Base-by-base conservation (phyloP, 2,113 vertebrate species). In the Trichomycterus rosablanca region DNA sequence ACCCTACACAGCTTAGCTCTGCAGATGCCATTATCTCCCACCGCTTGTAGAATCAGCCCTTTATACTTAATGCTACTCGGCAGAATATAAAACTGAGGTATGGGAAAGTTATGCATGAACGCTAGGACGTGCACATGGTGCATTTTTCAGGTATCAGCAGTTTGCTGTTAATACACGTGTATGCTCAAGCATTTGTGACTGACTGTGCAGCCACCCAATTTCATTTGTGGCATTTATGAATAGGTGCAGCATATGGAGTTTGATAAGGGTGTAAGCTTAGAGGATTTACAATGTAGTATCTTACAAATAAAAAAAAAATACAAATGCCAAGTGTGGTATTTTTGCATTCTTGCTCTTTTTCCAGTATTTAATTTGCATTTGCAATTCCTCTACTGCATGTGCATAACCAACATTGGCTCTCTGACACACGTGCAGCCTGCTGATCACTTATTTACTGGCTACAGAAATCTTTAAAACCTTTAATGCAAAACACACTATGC, bases 211-310 rank as follows among this genome's bases (percentile, higher is more conserved):
- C 46, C 9, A 40, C n/a, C 50, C 46, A 18, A 51, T 68, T 68
- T 63, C 54, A 64, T 67, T 73, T 60, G 43, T 40, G 40, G 56
- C 56, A 66, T 73, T 68, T 68, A 73, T 65, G 57, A 56, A 45
- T 54, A 37, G 65, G 55, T 45, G 50, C 34, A n/a, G 15, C 10
- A 18, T n/a, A 37, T 3, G n/a, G 40, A 23, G 44, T 59, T 34
- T 53, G 59, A 18, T 59, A 39, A 34, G 46, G 34, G 44, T 23
- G 43, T 53, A 64, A 59, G 55, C 48, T 55, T n/a, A n/a, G n/a
- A n/a, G n/a, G n/a, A n/a, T n/a, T n/a, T n/a, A n/a, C n/a, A n/a
- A n/a, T n/a, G n/a, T n/a, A n/a, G n/a, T n/a, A n/a, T n/a, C n/a
- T n/a, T n/a, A n/a, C n/a, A n/a, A n/a, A n/a, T n/a, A n/a, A n/a